phyloP scores from a whole-genome alignment of 2,888 invertebrate genomes.

The Polyploca ridens region DNA sequence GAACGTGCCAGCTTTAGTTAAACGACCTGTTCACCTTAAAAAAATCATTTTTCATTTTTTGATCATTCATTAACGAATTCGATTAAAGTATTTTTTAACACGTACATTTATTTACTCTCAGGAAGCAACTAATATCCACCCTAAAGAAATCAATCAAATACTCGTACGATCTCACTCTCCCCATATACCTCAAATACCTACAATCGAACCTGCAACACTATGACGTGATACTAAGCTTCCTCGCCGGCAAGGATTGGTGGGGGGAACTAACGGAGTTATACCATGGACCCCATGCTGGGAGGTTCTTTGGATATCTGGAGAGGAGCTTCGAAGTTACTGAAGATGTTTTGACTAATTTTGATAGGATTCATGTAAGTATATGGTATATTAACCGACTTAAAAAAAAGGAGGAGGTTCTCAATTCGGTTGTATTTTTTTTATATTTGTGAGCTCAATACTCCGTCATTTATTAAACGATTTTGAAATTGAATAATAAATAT shows the following conservation, averaged over 20 bases:
- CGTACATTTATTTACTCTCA: slow-evolving; percentile 29
- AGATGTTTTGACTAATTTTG: slow-evolving; percentile 67
- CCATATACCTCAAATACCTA: slow-evolving; percentile 70
- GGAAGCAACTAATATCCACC: slow-evolving; percentile 52
- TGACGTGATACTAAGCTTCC: slow-evolving; percentile 61
- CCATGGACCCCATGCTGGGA: slow-evolving; percentile 54
- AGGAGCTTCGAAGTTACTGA: slow-evolving; percentile 64
- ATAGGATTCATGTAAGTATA: slow-evolving; percentile 73
- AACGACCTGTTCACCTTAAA: no score
- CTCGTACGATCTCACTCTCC: slow-evolving; percentile 66
- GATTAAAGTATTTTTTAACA: no score
- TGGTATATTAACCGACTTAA: no score
- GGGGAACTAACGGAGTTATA: slow-evolving; percentile 54
- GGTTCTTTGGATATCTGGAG: slow-evolving; percentile 64
- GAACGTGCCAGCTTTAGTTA: no score
- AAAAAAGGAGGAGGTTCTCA: no score
- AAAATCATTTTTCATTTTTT: no score
- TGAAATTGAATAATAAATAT: no score
- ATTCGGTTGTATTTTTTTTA: no score
- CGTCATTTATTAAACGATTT: no score
- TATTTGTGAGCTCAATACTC: no score
- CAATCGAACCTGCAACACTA: slow-evolving; percentile 67
- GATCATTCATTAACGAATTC: no score
- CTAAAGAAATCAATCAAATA: slow-evolving; percentile 60
- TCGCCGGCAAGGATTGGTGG: slow-evolving; percentile 77